Base-by-base conservation (phyloP, 2,888 invertebrate species). In the Hoplodrina blanda region DNA sequence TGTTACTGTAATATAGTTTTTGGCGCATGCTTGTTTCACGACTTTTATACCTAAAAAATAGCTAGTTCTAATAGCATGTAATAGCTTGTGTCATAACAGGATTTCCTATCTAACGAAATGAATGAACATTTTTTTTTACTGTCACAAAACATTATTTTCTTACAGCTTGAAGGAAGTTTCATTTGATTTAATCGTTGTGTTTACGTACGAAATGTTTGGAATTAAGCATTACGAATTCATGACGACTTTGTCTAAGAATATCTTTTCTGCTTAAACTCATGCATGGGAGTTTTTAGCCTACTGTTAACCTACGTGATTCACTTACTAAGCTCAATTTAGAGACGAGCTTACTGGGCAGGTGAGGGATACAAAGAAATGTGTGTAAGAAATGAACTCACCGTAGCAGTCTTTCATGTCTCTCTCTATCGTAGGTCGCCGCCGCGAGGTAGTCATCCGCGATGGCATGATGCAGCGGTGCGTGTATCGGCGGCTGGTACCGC, bases 381-480 rank as follows among this genome's bases (percentile, higher is more conserved):
- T n/a, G 17, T 13, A 53, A n/a, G 55, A 49, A 49, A n/a, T 11
- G 13, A 44, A 92, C 96, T 96, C 88, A 97, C 97, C 97, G 96
- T 89, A 97, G 92, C 94, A 97, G 96, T 93, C 97, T 96, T 93
- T 97, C 97, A 91, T 96, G 97, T 91, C 97, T 96, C 91, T 97
- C 97, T 91, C 97, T 96, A 86, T 97, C 97, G 88, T 96, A 97
- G 62, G 96, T 95, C 72, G 96, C 95, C 74, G 95, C 96, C 65
- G 95, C 93, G 73, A 96, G 91, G 88, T 96, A 96, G 82, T 96
- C 96, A 81, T 96, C 96, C 56, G 95, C 93, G 88, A 95, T 93
- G 85, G 95, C 96, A 89, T 92, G 96, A 89, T 94, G 96, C 89
- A 89, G 95, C 93, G 89, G 96, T 91, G 87, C 95, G 88, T 96